Percentiles rank a stretch among this genome's conserved stretches.
These are phyloP conservation scores for Vulpes vulpes DNA, from an alignment of 2,113 vertebrate species.

Conservation along the genomic window DNA sequence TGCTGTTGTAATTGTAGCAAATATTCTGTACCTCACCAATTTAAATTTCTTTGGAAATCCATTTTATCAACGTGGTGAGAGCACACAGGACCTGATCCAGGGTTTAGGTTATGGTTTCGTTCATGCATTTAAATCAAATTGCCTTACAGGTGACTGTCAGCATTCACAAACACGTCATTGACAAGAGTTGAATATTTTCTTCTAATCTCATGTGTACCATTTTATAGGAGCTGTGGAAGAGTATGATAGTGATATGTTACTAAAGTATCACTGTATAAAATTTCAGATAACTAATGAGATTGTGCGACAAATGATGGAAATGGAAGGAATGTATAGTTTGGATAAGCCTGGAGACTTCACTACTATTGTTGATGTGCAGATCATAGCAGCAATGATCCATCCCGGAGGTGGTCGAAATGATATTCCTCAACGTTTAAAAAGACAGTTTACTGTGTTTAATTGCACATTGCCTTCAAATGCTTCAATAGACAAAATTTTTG, in stretches of 20 bases:
- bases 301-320: constrained; percentile 91
- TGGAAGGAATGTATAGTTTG: constrained; percentile 91
- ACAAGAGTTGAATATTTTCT: background rate
- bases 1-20: background rate
- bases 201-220: background rate
- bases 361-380: constrained; percentile 88
- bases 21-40: background rate
- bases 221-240: background rate
- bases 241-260: background rate
- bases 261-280: constrained; percentile 32
- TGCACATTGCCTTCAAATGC: constrained; percentile 89
- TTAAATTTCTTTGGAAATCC: background rate
- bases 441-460: constrained; percentile 90
- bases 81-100: background rate
- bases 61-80: background rate
- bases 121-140: background rate
- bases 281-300: constrained; percentile 92
- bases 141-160: background rate
- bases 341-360: constrained; percentile 91
- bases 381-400: constrained; percentile 91
- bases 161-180: background rate
- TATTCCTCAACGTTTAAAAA: constrained; percentile 90
- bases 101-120: background rate
- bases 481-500: constrained; percentile 92
- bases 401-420: constrained; percentile 91